These are phyloP conservation scores for Ichneumoninae sp. DNA, from an alignment of 2,888 invertebrate species.

Conservation along the genomic window DNA sequence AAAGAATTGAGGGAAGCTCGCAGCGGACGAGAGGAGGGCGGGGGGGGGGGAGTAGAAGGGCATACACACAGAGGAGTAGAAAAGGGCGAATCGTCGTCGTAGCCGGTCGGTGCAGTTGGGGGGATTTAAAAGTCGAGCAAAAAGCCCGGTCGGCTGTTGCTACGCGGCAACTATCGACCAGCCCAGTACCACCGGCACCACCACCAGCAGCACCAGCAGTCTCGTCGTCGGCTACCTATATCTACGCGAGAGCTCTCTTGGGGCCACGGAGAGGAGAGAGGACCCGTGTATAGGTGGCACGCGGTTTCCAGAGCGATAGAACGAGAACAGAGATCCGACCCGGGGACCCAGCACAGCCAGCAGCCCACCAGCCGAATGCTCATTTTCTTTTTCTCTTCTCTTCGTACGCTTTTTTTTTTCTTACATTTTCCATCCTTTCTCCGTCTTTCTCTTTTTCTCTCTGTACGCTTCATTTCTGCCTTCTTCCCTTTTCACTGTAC, in stretches of 20 bases:
- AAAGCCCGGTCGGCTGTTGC: slow-evolving; percentile 78
- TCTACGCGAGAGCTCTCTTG: slow-evolving; percentile 64
- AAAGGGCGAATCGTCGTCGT: slow-evolving; percentile 54
- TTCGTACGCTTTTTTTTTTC: slow-evolving; percentile 32
- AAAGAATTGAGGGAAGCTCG: slow-evolving; percentile 17
- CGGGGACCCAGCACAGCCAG: slow-evolving; percentile 15
- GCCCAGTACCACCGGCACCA: slow-evolving; percentile 63
- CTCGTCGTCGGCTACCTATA: slow-evolving; percentile 59
- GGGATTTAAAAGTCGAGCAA: slow-evolving; percentile 76
- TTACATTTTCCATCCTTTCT: slow-evolving; percentile 43
- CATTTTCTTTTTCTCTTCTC: slow-evolving; percentile 49
- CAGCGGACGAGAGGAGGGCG: neutral
- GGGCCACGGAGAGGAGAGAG: slow-evolving; percentile 67
- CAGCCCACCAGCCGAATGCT: slow-evolving; percentile 47
- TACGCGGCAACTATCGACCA: slow-evolving; percentile 80
- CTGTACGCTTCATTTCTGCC: slow-evolving; percentile 23
- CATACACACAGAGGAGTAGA: slow-evolving; percentile 22
- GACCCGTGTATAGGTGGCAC: slow-evolving; percentile 65
- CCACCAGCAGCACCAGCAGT: slow-evolving; percentile 56
- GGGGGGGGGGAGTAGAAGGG: slow-evolving; percentile 8
- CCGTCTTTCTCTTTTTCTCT: slow-evolving; percentile 51
- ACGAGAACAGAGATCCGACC: slow-evolving; percentile 24
- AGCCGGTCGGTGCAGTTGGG: slow-evolving; percentile 65
- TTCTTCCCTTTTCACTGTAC: slow-evolving; percentile 12
- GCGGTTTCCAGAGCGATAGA: slow-evolving; percentile 48